phyloP scores from a whole-genome alignment of 1,140 invertebrate species.

The Trialeurodes vaporariorum region DNA sequence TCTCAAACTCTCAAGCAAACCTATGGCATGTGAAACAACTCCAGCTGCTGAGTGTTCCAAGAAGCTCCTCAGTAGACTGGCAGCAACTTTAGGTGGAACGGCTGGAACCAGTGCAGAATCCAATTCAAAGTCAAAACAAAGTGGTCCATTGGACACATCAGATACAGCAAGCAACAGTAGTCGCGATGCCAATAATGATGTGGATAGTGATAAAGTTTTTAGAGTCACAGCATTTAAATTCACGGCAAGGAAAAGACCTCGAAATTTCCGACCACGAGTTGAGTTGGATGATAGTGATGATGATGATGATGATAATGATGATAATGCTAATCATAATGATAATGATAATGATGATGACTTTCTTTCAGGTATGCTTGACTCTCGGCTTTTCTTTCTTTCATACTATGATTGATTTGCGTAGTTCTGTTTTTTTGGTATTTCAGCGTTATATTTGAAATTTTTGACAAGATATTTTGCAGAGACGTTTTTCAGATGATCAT shows the following conservation, averaged over 20 bases:
- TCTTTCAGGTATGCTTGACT: too few relatives aligned
- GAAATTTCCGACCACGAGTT: not conserved
- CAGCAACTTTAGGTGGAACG: not conserved
- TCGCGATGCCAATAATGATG: too few relatives aligned
- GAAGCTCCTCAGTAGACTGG: too few relatives aligned
- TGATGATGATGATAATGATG: too few relatives aligned
- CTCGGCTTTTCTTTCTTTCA: too few relatives aligned
- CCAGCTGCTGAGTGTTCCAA: not conserved
- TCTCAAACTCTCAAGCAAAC: not conserved
- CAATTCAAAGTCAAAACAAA: not conserved
- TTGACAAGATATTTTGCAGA: too few relatives aligned
- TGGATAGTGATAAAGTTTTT: not conserved
- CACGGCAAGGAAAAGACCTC: not conserved
- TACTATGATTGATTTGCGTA: too few relatives aligned
- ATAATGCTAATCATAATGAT: too few relatives aligned
- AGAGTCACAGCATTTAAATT: not conserved
- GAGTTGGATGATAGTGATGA: not conserved
- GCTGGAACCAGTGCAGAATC: not conserved
- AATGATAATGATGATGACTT: too few relatives aligned
- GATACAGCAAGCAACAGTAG: not conserved
- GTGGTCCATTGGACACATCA: not conserved
- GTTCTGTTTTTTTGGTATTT: too few relatives aligned
- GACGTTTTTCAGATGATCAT: too few relatives aligned
- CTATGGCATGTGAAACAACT: not conserved
- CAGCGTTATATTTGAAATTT: too few relatives aligned